Evolutionary conservation across 2,797 vertebrate genomes (phyloP).

Genomic region (Champsocephalus esox): DNA sequence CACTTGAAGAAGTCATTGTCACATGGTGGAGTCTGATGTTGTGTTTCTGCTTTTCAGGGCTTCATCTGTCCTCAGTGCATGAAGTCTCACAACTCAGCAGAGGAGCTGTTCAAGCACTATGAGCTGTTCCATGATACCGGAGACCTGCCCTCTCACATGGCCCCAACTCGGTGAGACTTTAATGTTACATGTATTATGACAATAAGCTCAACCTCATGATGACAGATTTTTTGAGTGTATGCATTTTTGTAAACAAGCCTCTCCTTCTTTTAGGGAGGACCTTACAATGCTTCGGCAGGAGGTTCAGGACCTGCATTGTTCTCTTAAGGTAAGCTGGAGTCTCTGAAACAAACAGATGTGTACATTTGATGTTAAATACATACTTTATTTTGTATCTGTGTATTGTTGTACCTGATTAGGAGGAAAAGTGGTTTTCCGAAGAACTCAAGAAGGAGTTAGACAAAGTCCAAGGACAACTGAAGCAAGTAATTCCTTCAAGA

Average conservation of each 20-base stretch:
- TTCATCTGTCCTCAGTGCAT: constrained; percentile 99
- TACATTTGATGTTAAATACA: neutral
- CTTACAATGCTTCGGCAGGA: constrained; percentile 93
- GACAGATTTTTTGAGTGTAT: neutral
- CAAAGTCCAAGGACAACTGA: constrained; percentile 96
- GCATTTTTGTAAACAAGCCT: neutral
- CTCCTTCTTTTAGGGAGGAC: constrained; percentile 86
- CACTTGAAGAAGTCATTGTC: neutral
- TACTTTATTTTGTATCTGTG: neutral
- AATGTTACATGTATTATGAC: neutral
- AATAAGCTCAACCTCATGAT: neutral
- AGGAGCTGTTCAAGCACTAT: constrained; percentile 98
- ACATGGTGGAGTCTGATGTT: constrained; percentile 8
- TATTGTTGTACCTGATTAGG: constrained; percentile 78
- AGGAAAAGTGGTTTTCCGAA: constrained; percentile 98
- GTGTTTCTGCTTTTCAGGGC: constrained; percentile 84
- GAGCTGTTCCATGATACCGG: constrained; percentile 94
- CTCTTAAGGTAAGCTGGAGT: constrained; percentile 89
- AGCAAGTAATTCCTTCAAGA: constrained; percentile 98
- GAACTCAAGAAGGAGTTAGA: constrained; percentile 99
- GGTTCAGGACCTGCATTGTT: constrained; percentile 94
- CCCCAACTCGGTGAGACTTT: constrained; percentile 87
- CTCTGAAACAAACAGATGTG: constrained; percentile 8
- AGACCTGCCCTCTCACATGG: constrained; percentile 88
- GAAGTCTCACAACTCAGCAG: constrained; percentile 98